Conservation (phyloP, 2,113 vertebrate species). For the Osmerus eperlanus region DNA sequence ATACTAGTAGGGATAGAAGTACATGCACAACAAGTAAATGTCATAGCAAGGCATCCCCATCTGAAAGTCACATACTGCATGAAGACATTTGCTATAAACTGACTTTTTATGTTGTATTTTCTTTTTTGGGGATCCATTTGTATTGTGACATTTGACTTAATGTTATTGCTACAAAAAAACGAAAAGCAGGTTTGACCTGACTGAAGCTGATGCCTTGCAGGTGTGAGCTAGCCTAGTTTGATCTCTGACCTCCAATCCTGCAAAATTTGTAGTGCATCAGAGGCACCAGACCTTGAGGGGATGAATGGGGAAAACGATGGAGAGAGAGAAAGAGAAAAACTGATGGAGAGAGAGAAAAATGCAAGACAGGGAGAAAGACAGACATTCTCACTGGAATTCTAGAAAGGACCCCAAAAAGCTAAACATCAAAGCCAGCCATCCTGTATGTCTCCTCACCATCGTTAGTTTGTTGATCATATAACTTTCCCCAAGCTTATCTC, state of each 20-base stretch:
- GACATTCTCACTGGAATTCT: constrained; percentile 1
- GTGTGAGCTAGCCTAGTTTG: constrained; percentile 26
- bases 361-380: not conserved
- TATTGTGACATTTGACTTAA: no score
- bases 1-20: constrained; percentile 29
- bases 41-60: not conserved
- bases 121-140: no score
- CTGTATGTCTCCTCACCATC: no score
- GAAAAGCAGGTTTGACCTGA: constrained; percentile 1
- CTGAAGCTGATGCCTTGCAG: constrained; percentile 25
- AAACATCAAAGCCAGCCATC: no score
- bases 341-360: constrained; percentile 12
- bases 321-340: constrained; percentile 6
- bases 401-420: no score
- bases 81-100: no score
- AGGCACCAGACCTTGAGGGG: constrained; percentile 25
- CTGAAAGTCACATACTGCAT: no score
- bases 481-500: no score
- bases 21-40: not conserved
- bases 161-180: not conserved
- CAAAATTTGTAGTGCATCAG: constrained; percentile 27
- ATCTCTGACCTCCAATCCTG: constrained; percentile 26
- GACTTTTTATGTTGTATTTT: no score
- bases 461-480: no score
- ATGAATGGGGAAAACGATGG: constrained; percentile 1